Evolutionary conservation across 1,140 invertebrate genomes (phyloP), one percentile per base, ranked within the genome.

Genomic region (Parasteatoda tepidariorum): DNA sequence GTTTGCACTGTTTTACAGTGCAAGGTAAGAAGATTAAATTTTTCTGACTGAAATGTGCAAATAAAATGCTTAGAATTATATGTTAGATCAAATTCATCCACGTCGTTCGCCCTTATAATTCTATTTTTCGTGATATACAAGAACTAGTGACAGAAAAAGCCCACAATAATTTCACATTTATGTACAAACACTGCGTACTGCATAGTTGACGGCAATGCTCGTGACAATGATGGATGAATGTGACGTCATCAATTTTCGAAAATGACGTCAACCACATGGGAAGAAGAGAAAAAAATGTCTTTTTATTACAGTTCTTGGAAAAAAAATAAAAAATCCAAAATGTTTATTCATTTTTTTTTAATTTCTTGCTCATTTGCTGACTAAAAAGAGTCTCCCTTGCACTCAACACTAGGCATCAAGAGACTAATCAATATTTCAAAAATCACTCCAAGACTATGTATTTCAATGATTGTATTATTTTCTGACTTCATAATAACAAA

Each of bases 161-260:
- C 18, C 74, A 71, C 67, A 82, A 34, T 48, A 18, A 30, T 70
- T 82, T 59, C 54, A 70, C 34, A 82, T 30, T 38, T 70, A 48
- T 82, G 38, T 78, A 78, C 75, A 78, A 78, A 78, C 33, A 62
- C 38, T 30, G 67, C 24, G 26, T 78, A 78, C 75, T 78, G 78
- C 78, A 82, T 82, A 82, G 78, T 82, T 82, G 78, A 61, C 34
- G 76, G 76, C 76, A 79, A 79, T 24, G 6, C 38, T 4, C 3
- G 54, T 79, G 76, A 62, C 76, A 82, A 55, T 82, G 78, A 82
- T 61, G 78, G 78, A 70, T 82, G 76, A 41, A 57, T 28, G 34
- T 31, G 24, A 28, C 41, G 55, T 57, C 33, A 33, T 9, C 15
- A n/a, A n/a, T n/a, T n/a, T n/a, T n/a, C n/a, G n/a, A n/a, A 68